phyloP scores from a whole-genome alignment of 1,140 invertebrate species.

The Bicyclus anynana region DNA sequence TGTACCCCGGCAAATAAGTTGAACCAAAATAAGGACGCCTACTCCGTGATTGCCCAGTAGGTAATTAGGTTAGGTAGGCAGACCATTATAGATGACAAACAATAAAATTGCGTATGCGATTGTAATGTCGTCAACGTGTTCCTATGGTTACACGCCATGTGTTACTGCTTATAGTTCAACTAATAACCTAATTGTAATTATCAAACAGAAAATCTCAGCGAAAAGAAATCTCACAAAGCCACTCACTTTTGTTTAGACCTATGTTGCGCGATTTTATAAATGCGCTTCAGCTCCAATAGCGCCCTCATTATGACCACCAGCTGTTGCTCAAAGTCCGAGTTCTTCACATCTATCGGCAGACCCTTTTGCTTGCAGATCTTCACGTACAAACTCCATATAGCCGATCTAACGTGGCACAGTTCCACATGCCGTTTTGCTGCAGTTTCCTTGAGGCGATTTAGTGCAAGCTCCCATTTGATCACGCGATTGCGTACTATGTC shows the following conservation, averaged over 20 bases:
- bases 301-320: slow-evolving; percentile 69
- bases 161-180: no score
- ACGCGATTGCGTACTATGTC: slow-evolving; percentile 63
- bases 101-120: no score
- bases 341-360: slow-evolving; percentile 38
- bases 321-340: slow-evolving; percentile 63
- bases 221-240: no score
- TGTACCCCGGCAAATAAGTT: no score
- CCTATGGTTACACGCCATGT: no score
- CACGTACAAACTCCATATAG: slow-evolving; percentile 64
- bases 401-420: slow-evolving; percentile 60
- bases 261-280: slow-evolving; percentile 57
- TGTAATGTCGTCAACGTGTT: no score
- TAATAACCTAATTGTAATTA: no score
- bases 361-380: slow-evolving; percentile 72
- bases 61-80: no score
- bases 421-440: slow-evolving; percentile 61
- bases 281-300: slow-evolving; percentile 57
- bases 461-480: slow-evolving; percentile 68
- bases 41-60: no score
- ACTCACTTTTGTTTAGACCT: slow-evolving; percentile 63
- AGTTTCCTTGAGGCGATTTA: slow-evolving; percentile 66
- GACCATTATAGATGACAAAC: no score
- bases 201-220: no score
- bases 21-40: no score